A percentile compares a stretch with the other conserved stretches of the same genome.
phyloP scores from a whole-genome alignment of 2,797 vertebrate species.

The Labeo calbasu region DNA sequence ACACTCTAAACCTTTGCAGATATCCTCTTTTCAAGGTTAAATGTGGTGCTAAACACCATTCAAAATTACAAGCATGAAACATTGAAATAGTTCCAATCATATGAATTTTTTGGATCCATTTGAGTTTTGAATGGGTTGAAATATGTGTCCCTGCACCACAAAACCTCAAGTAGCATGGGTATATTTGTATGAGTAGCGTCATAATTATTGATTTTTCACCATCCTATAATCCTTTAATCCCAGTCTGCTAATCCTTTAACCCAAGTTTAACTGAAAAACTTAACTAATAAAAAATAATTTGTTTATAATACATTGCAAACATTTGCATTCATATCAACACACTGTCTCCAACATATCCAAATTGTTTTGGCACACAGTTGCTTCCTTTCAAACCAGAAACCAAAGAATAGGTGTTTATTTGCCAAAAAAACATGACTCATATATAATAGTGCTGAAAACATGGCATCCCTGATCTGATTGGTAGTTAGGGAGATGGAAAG shows the following conservation, averaged over 20 bases:
- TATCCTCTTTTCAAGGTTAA: background rate
- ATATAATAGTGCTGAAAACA: background rate
- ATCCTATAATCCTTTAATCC: too few species aligned
- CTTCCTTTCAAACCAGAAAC: constrained; percentile 20
- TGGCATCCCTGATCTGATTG: background rate
- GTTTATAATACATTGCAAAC: background rate
- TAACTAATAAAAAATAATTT: background rate
- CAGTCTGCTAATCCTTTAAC: background rate
- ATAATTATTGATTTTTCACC: too few species aligned
- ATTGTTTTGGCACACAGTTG: background rate
- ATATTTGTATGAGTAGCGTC: too few species aligned
- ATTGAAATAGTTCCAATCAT: background rate
- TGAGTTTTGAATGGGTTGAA: background rate
- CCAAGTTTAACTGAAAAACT: background rate
- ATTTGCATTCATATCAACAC: background rate
- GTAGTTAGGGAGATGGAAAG: background rate
- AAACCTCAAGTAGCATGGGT: too few species aligned
- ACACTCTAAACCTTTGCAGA: background rate
- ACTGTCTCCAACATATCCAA: background rate
- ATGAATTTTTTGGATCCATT: background rate
- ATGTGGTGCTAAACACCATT: background rate
- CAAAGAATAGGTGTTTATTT: background rate
- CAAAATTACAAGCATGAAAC: background rate
- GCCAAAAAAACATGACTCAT: background rate
- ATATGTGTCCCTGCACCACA: too few species aligned